phyloP scores from a whole-genome alignment of 2,113 vertebrate genomes.

The Alouatta palliata region DNA sequence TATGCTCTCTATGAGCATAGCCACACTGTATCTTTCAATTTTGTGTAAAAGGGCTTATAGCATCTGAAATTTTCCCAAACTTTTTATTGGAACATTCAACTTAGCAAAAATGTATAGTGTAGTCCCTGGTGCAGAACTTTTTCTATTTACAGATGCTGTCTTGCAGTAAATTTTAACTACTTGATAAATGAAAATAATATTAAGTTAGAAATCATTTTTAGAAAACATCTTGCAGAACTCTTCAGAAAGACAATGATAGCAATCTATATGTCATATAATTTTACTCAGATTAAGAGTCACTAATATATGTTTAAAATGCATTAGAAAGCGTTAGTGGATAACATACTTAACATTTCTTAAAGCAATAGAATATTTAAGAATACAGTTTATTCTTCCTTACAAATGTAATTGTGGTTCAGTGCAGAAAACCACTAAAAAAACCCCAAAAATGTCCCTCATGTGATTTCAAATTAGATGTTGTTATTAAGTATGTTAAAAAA shows the following conservation, averaged over 20 bases:
- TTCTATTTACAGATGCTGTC: not conserved
- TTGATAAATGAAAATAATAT: not conserved
- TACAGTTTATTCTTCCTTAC: not conserved
- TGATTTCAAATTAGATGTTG: not conserved
- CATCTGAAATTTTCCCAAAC: not conserved
- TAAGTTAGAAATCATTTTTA: slow-evolving; percentile 37
- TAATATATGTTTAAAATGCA: not conserved
- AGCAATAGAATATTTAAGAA: not conserved
- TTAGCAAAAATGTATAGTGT: not conserved
- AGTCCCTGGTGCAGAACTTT: not conserved
- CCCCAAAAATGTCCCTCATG: not conserved
- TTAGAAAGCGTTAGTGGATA: not conserved
- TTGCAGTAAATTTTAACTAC: not conserved
- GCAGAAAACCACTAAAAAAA: not conserved
- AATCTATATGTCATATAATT: not conserved
- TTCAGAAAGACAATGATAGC: not conserved
- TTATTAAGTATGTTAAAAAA: not conserved
- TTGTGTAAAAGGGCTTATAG: not conserved
- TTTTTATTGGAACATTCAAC: not conserved
- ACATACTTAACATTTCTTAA: not conserved
- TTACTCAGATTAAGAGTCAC: not conserved
- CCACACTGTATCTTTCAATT: not conserved
- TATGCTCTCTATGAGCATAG: not conserved
- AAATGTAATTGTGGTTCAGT: not conserved
- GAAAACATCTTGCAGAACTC: not conserved